Percentiles rank a stretch among this genome's conserved stretches.
Evolutionary conservation across 2,888 invertebrate genomes (phyloP).

Genomic region (Habroteleia sp.): DNA sequence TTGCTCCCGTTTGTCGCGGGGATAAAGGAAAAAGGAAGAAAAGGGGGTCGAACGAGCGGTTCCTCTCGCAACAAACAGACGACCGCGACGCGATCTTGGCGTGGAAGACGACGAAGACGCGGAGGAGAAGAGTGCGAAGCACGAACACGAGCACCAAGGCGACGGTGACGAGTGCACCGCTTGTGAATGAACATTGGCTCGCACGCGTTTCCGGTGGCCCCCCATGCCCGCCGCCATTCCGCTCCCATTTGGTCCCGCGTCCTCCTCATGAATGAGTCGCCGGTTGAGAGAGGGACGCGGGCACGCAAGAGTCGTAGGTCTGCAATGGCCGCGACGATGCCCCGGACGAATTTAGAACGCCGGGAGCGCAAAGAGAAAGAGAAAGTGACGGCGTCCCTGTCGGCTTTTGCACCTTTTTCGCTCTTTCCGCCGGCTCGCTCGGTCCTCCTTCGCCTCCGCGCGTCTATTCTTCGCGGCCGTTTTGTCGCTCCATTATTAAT

Average conservation of each 20-base stretch:
- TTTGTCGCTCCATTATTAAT: slow-evolving; percentile 77
- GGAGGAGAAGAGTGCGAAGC: slow-evolving; percentile 62
- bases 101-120: slow-evolving; percentile 41
- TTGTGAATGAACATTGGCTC: slow-evolving; percentile 81
- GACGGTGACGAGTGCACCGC: slow-evolving; percentile 67
- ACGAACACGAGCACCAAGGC: slow-evolving; percentile 64
- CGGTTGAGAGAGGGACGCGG: slow-evolving; percentile 66
- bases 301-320: slow-evolving; percentile 71
- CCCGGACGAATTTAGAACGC: slow-evolving; percentile 76
- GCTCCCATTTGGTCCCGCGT: slow-evolving; percentile 60
- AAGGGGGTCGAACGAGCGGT: slow-evolving; percentile 45
- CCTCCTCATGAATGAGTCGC: slow-evolving; percentile 79
- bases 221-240: slow-evolving; percentile 55
- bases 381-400: slow-evolving; percentile 51
- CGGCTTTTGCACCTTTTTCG: slow-evolving; percentile 51
- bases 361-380: slow-evolving; percentile 18
- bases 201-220: slow-evolving; percentile 79
- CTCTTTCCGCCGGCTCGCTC: slow-evolving; percentile 44
- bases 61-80: slow-evolving; percentile 50
- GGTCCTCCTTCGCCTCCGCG: slow-evolving; percentile 38
- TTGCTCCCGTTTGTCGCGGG: slow-evolving; percentile 71
- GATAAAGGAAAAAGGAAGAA: slow-evolving; percentile 65
- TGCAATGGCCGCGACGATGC: slow-evolving; percentile 71
- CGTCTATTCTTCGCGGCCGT: slow-evolving; percentile 70
- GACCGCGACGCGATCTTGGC: slow-evolving; percentile 53